Base-by-base conservation (phyloP, 2,888 invertebrate species). In the Pseudococcus viburni region DNA sequence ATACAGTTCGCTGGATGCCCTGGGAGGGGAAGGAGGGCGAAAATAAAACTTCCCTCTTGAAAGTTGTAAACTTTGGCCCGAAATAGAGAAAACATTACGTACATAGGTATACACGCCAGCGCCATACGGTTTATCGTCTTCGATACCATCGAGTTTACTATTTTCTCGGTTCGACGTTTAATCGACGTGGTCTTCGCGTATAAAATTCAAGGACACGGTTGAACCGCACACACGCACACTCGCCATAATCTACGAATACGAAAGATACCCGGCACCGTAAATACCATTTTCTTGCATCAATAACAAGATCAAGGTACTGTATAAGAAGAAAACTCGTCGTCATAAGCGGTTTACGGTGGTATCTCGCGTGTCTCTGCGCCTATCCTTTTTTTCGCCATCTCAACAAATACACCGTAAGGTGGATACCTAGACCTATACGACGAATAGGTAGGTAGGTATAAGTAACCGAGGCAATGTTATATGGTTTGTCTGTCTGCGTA, bases 281-380 rank as follows among this genome's bases (percentile, higher is more conserved):
- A 64, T 73, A 73, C 68, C n/a, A 33, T 73, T 73, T 73, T 73
- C 68, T 33, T 73, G 68, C 68, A 73, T 73, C 68, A 33, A 73
- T 73, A 73, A 73, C 68, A 73, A 73, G 68, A 73, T 73, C 68
- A 73, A 73, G 68, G 33, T 73, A 73, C 33, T 11, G 59, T 19
- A 19, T 15, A 33, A 73, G 68, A 33, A 73, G 68, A 73, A 73
- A 73, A 73, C 68, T 73, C 68, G 68, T 73, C 68, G 68, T 73
- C 33, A 73, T 73, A 73, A 73, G 68, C 68, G 68, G 68, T 73
- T 73, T 73, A 73, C 26, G 59, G 59, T 19, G 59, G 59, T 59
- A 59, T 59, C n/a, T n/a, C 59, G n/a, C 0, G 68, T 73, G 11
- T 22, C 64, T 64, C 22, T 64, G 22, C 6, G 17, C 55, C 55